A percentile compares a stretch with the other conserved stretches of the same genome.
Conservation (phyloP, 1,140 invertebrate species). For the Hypsibius dujardini region DNA sequence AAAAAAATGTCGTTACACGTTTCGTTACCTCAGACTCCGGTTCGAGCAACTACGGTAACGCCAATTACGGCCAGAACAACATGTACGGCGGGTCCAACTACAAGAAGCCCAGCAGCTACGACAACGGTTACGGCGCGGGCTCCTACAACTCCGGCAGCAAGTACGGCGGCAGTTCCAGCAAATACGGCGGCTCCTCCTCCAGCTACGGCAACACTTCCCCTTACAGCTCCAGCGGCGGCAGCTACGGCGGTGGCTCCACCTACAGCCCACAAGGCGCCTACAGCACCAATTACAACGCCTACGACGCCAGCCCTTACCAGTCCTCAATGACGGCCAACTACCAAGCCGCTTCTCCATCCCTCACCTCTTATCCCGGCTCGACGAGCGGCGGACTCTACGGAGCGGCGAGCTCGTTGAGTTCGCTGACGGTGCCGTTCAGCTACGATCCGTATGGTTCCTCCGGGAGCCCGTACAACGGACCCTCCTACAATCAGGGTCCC, state of each 20-base stretch:
- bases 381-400: neutral
- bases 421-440: too few species aligned
- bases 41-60: too few species aligned
- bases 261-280: too few species aligned
- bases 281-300: neutral
- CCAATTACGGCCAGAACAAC: too few species aligned
- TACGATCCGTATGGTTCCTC: neutral
- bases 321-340: neutral
- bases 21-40: too few species aligned
- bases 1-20: too few species aligned
- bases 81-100: too few species aligned
- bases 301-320: neutral
- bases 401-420: too few species aligned
- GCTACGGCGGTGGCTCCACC: neutral
- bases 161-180: too few species aligned
- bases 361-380: neutral
- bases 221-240: too few species aligned
- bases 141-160: neutral
- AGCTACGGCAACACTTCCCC: too few species aligned
- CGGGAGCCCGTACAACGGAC: neutral
- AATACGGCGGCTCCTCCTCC: too few species aligned
- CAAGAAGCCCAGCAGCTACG: slow-evolving; percentile 2
- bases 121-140: neutral
- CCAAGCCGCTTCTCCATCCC: neutral
- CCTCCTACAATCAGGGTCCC: neutral